These are phyloP conservation scores for Dryococelus australis DNA, from an alignment of 2,888 invertebrate species.

Conservation along the genomic window DNA sequence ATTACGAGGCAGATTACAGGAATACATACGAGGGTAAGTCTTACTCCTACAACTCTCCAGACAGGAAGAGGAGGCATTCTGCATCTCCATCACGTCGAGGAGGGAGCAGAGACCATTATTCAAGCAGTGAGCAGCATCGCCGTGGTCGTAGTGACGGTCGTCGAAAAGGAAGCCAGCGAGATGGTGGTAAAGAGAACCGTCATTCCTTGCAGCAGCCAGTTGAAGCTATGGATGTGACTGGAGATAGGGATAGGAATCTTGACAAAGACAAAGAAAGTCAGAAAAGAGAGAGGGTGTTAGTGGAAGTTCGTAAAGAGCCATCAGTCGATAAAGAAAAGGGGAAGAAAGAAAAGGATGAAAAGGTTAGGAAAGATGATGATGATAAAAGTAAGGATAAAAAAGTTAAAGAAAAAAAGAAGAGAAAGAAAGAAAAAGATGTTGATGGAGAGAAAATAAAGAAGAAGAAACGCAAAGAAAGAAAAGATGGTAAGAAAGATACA, in stretches of 20 bases:
- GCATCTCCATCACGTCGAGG: slow-evolving; percentile 31
- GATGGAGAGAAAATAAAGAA: slow-evolving; percentile 55
- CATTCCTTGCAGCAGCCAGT: slow-evolving; percentile 35
- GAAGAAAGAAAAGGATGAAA: slow-evolving; percentile 58
- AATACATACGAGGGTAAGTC: slow-evolving; percentile 34
- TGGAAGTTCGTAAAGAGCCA: slow-evolving; percentile 41
- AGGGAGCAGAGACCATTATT: slow-evolving; percentile 34
- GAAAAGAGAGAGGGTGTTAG: slow-evolving; percentile 38
- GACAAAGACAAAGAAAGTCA: slow-evolving; percentile 35
- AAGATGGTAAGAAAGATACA: slow-evolving; percentile 54
- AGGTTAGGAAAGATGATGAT: slow-evolving; percentile 55
- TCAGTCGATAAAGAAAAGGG: slow-evolving; percentile 55
- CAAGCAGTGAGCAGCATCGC: slow-evolving; percentile 34
- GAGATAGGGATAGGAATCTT: slow-evolving; percentile 30
- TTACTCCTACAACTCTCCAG: slow-evolving; percentile 37
- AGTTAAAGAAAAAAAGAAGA: slow-evolving; percentile 58
- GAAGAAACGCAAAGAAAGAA: slow-evolving; percentile 55
- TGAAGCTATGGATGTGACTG: slow-evolving; percentile 34
- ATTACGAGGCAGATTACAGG: slow-evolving; percentile 34
- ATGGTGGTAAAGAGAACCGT: slow-evolving; percentile 36
- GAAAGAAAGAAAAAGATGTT: slow-evolving; percentile 57
- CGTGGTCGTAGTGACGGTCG: slow-evolving; percentile 35
- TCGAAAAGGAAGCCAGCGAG: slow-evolving; percentile 24
- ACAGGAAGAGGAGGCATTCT: slow-evolving; percentile 35
- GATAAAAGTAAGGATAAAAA: slow-evolving; percentile 57